Conservation (phyloP, 1,140 invertebrate species). For the Drosophila santomea region DNA sequence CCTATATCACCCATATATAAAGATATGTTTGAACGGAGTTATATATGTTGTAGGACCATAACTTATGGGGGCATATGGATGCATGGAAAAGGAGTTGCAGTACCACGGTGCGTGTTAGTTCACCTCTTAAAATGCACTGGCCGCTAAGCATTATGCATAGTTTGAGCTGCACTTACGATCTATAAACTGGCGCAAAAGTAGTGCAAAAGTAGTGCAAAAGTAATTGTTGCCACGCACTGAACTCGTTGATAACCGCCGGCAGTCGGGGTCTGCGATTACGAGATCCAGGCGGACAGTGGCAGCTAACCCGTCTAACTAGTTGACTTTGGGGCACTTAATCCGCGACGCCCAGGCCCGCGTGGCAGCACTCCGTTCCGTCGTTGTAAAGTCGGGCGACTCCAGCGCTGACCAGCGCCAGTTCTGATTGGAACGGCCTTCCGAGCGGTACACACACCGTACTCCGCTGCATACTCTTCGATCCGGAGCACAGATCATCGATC, state of each 20-base stretch:
- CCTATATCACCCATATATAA: too few species aligned
- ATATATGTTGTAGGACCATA: too few species aligned
- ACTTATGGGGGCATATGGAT: too few species aligned
- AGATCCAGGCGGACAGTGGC: constrained; percentile 10
- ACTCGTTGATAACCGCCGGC: constrained; percentile 37
- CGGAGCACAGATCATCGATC: background rate
- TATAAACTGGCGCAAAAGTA: constrained; percentile 60
- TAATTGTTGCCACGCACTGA: constrained; percentile 77
- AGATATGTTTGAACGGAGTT: too few species aligned
- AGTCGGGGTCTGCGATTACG: constrained; percentile 12
- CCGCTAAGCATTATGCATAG: constrained; percentile 45
- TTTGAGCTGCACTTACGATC: constrained; percentile 38
- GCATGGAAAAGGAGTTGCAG: too few species aligned
- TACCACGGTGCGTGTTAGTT: constrained; percentile 7
- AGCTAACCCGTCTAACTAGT: constrained; percentile 73
- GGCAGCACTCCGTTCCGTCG: background rate
- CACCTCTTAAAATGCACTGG: constrained; percentile 29
- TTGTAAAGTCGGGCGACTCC: constrained; percentile 56
- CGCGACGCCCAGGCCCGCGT: constrained; percentile 36
- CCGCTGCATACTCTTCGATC: background rate
- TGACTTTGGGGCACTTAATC: constrained; percentile 69
- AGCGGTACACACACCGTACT: constrained; percentile 33
- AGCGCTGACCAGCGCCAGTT: constrained; percentile 52
- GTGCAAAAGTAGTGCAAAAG: constrained; percentile 80
- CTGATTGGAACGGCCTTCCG: constrained; percentile 61